phyloP scores from a whole-genome alignment of 2,888 invertebrate genomes.

The Heterodera filipjevi region DNA sequence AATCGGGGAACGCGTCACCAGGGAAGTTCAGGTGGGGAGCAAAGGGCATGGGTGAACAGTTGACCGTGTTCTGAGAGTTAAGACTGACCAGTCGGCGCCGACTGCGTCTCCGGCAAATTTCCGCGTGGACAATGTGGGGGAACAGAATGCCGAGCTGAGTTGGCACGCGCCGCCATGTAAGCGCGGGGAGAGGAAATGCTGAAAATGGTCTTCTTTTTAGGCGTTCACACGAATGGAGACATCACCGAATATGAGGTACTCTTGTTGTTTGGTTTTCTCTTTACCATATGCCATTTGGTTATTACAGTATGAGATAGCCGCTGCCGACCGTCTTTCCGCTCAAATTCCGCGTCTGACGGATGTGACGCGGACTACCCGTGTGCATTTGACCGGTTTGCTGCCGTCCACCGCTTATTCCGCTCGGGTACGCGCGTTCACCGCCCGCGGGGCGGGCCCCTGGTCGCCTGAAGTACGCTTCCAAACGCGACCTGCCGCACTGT shows the following conservation, averaged over 20 bases:
- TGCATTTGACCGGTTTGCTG: constrained; percentile 56
- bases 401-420: constrained; percentile 62
- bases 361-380: constrained; percentile 57
- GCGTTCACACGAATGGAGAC: constrained; percentile 64
- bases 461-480: constrained; percentile 59
- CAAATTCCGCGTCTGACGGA: constrained; percentile 49
- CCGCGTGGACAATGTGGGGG: constrained; percentile 52
- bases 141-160: constrained; percentile 52
- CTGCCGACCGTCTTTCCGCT: constrained; percentile 48
- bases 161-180: constrained; percentile 65
- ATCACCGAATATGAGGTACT: constrained; percentile 62
- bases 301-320: constrained; percentile 55
- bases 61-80: constrained; percentile 16
- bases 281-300: background rate
- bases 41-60: background rate
- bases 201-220: background rate
- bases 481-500: constrained; percentile 44
- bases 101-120: constrained; percentile 60
- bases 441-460: constrained; percentile 64
- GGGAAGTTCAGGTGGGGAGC: constrained; percentile 38
- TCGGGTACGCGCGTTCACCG: constrained; percentile 63
- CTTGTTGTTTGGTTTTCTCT: background rate
- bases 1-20: constrained; percentile 45
- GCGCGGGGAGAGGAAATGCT: background rate
- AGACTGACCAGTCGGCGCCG: constrained; percentile 61